Conservation (phyloP, 2,113 vertebrate species). For the Ariopsis seemanni region DNA sequence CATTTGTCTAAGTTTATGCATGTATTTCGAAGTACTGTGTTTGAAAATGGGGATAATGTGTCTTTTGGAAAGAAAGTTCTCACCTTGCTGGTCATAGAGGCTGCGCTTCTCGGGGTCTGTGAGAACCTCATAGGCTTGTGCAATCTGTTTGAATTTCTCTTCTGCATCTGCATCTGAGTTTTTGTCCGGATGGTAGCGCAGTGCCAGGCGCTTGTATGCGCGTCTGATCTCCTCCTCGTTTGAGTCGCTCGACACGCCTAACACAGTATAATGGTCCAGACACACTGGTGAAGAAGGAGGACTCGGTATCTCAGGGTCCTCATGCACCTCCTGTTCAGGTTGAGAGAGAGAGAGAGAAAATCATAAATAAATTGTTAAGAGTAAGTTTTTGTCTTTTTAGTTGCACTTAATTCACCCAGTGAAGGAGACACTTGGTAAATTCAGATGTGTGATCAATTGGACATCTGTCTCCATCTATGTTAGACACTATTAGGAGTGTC, state of each 20-base stretch:
- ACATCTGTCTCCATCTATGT: background rate
- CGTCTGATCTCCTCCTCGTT: conserved; percentile 97
- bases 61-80: conserved; percentile 54
- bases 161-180: conserved; percentile 91
- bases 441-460: background rate
- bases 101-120: conserved; percentile 89
- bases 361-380: background rate
- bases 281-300: conserved; percentile 77
- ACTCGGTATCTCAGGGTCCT: conserved; percentile 68
- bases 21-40: background rate
- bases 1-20: background rate
- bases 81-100: conserved; percentile 95
- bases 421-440: background rate
- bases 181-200: conserved; percentile 97
- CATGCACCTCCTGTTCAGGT: conserved; percentile 65
- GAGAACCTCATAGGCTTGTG: conserved; percentile 91
- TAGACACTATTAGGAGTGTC: background rate
- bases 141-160: conserved; percentile 97
- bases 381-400: background rate
- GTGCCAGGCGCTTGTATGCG: conserved; percentile 95
- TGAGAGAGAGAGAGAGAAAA: background rate
- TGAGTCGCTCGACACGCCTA: conserved; percentile 85
- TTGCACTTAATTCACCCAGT: background rate
- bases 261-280: conserved; percentile 93
- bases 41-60: background rate